Evolutionary conservation across 2,797 vertebrate species (phyloP).

Genomic region (Peromyscus attwateri): DNA sequence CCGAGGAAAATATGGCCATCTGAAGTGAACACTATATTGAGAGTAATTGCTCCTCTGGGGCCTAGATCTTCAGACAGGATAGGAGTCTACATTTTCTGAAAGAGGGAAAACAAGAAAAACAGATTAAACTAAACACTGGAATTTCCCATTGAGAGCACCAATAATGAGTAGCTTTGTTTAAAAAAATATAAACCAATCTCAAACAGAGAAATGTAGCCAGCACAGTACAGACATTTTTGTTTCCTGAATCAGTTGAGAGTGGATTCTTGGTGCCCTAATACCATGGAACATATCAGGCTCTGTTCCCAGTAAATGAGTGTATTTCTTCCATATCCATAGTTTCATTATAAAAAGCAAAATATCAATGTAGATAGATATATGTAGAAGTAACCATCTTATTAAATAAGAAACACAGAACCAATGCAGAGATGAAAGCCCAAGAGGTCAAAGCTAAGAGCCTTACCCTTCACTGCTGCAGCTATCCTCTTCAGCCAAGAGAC

Average conservation of each 20-base stretch:
- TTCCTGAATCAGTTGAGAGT: neutral
- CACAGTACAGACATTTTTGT: neutral
- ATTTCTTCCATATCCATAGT: neutral
- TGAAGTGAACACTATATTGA: constrained; percentile 60
- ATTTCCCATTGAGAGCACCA: neutral
- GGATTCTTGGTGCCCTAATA: neutral
- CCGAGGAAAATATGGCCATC: constrained; percentile 6
- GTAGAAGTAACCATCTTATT: too few relatives aligned
- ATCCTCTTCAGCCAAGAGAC: too few relatives aligned
- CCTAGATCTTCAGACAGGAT: neutral
- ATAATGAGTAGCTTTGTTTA: neutral
- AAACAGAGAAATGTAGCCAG: constrained; percentile 1
- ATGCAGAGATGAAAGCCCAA: too few relatives aligned
- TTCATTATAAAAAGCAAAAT: neutral
- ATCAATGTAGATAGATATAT: neutral
- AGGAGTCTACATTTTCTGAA: neutral
- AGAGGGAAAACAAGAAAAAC: neutral
- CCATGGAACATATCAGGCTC: neutral
- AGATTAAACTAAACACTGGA: neutral
- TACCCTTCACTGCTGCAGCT: too few relatives aligned
- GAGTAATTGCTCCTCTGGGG: constrained; percentile 74
- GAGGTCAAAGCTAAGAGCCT: too few relatives aligned
- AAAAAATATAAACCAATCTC: neutral
- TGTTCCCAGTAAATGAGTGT: neutral
- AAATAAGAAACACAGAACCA: too few relatives aligned